Evolutionary conservation across 2,113 vertebrate species (phyloP).

Genomic region (Pipra filicauda): DNA sequence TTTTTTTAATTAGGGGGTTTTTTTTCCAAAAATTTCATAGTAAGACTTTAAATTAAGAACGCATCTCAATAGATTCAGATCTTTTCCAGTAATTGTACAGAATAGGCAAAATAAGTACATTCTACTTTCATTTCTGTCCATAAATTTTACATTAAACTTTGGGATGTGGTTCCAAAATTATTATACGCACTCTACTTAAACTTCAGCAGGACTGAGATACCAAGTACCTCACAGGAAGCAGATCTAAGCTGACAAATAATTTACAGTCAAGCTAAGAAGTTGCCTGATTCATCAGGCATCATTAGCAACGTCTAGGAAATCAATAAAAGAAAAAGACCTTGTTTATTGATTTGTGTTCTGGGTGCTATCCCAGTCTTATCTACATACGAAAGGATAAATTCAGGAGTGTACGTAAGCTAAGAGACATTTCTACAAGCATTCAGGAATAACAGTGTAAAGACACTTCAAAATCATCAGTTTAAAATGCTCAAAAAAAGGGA

Average conservation of each 20-base stretch:
- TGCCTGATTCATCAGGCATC: neutral
- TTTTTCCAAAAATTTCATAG: neutral
- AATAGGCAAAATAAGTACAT: neutral
- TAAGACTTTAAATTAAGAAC: neutral
- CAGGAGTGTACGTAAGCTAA: neutral
- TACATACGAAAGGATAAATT: neutral
- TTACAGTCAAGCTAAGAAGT: neutral
- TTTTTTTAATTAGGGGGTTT: neutral
- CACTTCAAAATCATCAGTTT: neutral
- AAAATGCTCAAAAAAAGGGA: rapidly evolving
- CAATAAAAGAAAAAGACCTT: neutral
- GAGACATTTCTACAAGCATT: neutral
- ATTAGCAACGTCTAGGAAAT: neutral
- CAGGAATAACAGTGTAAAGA: neutral
- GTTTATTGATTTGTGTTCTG: neutral
- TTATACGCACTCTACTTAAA: neutral
- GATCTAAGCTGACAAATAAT: neutral
- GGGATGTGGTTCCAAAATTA: neutral
- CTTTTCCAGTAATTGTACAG: neutral
- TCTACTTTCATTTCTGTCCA: neutral
- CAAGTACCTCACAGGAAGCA: neutral
- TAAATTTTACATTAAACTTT: neutral
- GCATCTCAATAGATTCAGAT: neutral
- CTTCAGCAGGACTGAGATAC: neutral
- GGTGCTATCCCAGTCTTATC: neutral